A percentile compares a stretch with the other conserved stretches of the same genome.
Evolutionary conservation across 2,113 vertebrate genomes (phyloP).

Genomic region (Charina bottae): DNA sequence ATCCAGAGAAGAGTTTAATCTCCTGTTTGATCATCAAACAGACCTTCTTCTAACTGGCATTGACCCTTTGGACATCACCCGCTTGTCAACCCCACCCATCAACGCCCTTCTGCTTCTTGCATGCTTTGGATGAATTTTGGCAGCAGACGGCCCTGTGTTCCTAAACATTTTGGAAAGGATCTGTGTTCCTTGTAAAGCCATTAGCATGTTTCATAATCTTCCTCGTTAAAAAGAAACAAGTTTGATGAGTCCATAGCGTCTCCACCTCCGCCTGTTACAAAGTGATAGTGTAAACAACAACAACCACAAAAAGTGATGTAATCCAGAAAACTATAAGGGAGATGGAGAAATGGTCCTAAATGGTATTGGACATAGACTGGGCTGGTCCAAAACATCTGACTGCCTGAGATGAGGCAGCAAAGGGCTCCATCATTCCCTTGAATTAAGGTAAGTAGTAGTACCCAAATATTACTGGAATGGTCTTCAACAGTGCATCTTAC

Average conservation of each 20-base stretch:
- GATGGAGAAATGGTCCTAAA: no score
- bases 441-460: no score
- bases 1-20: conserved; percentile 10
- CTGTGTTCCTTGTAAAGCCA: conserved; percentile 55
- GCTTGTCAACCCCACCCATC: no score
- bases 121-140: conserved; percentile 33
- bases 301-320: no score
- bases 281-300: not conserved
- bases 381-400: no score
- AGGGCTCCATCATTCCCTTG: no score
- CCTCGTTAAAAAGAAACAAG: not conserved
- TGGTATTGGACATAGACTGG: no score
- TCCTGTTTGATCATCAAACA: conserved; percentile 8
- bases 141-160: conserved; percentile 22
- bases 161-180: conserved; percentile 25
- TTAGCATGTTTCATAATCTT: conserved; percentile 50
- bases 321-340: no score
- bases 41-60: not conserved
- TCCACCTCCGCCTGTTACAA: conserved; percentile 1
- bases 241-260: not conserved
- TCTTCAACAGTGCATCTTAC: not conserved
- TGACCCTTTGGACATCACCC: not conserved
- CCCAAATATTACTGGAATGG: no score
- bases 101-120: not conserved
- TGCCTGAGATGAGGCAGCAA: no score